Conservation (phyloP, 2,797 vertebrate species). For the Merluccius polli region DNA sequence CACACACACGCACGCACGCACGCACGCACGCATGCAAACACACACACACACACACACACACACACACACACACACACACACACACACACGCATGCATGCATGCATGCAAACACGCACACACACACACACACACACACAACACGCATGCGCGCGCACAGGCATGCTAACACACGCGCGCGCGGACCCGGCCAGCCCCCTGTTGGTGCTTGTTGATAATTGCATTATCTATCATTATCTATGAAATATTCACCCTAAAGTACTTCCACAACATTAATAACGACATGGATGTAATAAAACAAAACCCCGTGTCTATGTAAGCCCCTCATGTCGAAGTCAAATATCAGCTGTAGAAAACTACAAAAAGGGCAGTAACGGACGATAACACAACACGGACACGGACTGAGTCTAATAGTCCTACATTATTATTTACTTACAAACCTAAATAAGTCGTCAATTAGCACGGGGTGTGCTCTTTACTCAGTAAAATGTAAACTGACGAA, state of each 20-base stretch:
- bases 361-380: not conserved
- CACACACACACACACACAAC: too few species aligned
- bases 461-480: too few species aligned
- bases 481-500: too few species aligned
- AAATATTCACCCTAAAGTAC: not conserved
- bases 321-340: not conserved
- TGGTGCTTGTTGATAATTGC: constrained; percentile 37
- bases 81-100: too few species aligned
- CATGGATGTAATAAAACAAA: not conserved
- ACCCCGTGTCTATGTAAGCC: not conserved
- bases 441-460: too few species aligned
- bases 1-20: not conserved
- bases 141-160: not conserved
- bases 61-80: too few species aligned
- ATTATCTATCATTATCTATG: constrained; percentile 7
- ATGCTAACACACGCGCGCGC: not conserved
- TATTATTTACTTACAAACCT: not conserved
- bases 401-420: not conserved
- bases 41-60: too few species aligned
- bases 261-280: not conserved
- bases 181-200: constrained; percentile 65
- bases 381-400: not conserved
- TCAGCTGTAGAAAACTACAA: not conserved
- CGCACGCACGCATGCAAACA: not conserved
- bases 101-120: too few species aligned